A percentile compares a stretch with the other conserved stretches of the same genome.
Conservation (phyloP, 1,140 invertebrate species). For the Leucophenga varia region DNA sequence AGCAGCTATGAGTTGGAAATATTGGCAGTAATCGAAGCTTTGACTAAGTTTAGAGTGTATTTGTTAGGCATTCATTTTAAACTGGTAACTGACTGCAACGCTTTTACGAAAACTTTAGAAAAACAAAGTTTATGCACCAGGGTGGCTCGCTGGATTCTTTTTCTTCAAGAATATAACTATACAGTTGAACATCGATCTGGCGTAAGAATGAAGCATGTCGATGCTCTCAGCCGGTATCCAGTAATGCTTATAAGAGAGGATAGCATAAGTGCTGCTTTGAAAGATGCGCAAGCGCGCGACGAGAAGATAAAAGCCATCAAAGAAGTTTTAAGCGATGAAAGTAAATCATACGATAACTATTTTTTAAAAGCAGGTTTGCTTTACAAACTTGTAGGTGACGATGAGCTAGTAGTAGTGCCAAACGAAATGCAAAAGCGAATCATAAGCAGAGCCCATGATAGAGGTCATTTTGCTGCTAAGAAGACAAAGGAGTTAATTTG, state of each 20-base stretch:
- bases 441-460: constrained; percentile 36
- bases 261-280: neutral
- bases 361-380: neutral
- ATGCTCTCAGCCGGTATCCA: constrained; percentile 3
- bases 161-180: constrained; percentile 29
- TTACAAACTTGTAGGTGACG: neutral
- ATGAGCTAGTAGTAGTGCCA: constrained; percentile 26
- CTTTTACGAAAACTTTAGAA: constrained; percentile 35
- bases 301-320: neutral
- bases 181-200: constrained; percentile 26
- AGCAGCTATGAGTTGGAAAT: neutral
- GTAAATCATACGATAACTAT: neutral
- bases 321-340: neutral
- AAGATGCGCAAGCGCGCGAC: neutral
- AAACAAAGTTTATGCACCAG: constrained; percentile 31
- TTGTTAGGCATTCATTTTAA: constrained; percentile 12
- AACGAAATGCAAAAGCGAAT: constrained; percentile 35
- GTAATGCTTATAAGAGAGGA: neutral
- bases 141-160: constrained; percentile 32
- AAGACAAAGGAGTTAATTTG: constrained; percentile 51
- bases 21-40: constrained; percentile 44
- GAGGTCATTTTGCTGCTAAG: constrained; percentile 47
- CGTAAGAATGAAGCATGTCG: constrained; percentile 4
- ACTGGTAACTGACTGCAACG: constrained; percentile 32
- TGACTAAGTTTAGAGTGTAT: constrained; percentile 30